phyloP scores from a whole-genome alignment of 2,888 invertebrate species.

The Eulithis testata region DNA sequence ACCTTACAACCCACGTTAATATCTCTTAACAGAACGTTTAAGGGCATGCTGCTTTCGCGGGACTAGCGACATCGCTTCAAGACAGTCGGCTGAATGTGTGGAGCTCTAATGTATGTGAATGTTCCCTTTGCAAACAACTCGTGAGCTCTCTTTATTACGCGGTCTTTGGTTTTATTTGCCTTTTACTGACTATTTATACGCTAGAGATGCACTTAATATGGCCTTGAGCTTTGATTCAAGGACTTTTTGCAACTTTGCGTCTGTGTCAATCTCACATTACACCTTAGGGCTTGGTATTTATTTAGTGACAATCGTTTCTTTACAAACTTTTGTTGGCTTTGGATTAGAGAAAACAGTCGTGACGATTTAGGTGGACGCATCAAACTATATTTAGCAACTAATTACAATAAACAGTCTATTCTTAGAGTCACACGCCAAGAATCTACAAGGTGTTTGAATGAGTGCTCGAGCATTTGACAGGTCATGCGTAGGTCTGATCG shows the following conservation, averaged over 20 bases:
- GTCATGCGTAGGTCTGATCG: slow-evolving; percentile 21
- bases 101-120: slow-evolving; percentile 36
- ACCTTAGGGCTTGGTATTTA: too few relatives aligned
- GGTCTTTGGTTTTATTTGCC: slow-evolving; percentile 35
- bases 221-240: slow-evolving; percentile 11
- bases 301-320: too few relatives aligned
- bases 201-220: slow-evolving; percentile 16
- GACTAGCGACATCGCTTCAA: slow-evolving; percentile 45
- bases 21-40: slow-evolving; percentile 58
- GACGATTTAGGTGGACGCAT: slow-evolving; percentile 14
- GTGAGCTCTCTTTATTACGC: slow-evolving; percentile 39
- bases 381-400: slow-evolving; percentile 25
- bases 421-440: slow-evolving; percentile 20
- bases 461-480: slow-evolving; percentile 20
- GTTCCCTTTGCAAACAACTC: slow-evolving; percentile 33
- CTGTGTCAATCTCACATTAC: not conserved
- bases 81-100: slow-evolving; percentile 23
- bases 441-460: slow-evolving; percentile 31
- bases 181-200: slow-evolving; percentile 31
- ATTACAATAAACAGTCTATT: slow-evolving; percentile 26
- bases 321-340: too few relatives aligned
- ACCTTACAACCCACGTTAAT: slow-evolving; percentile 58
- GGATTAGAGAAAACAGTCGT: slow-evolving; percentile 4
- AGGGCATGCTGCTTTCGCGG: slow-evolving; percentile 60
- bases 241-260: slow-evolving; percentile 2